Conservation (phyloP, 1,140 invertebrate genomes). For the Drosophila virilis region DNA sequence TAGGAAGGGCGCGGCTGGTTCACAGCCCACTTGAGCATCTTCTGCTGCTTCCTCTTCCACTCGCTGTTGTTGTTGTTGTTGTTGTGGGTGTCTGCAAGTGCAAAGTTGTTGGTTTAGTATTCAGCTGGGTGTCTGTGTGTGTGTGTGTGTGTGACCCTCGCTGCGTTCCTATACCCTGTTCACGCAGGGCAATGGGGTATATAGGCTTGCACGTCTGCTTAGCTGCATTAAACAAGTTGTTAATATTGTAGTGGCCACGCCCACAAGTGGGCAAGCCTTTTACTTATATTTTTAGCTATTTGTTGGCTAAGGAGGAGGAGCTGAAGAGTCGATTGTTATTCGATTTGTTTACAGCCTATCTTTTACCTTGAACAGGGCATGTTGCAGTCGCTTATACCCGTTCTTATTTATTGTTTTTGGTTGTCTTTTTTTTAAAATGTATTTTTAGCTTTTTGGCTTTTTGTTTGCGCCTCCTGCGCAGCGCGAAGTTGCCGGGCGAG, state of each 20-base stretch:
- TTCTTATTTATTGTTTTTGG: neutral
- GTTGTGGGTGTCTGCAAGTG: conserved; percentile 60
- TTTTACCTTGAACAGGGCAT: neutral
- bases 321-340: too few species aligned
- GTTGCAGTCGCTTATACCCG: neutral
- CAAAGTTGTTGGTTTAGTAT: conserved; percentile 40
- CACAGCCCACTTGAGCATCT: conserved; percentile 83
- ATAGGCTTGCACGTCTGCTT: neutral
- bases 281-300: too few species aligned
- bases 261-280: too few species aligned
- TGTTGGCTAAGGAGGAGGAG: too few species aligned
- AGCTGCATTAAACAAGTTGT: too few species aligned
- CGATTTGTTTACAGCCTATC: too few species aligned
- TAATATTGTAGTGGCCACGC: too few species aligned
- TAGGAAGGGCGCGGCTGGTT: conserved; percentile 76
- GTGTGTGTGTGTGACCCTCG: neutral
- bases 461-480: conserved; percentile 12
- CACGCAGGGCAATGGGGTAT: neutral
- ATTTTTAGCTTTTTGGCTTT: conserved; percentile 25
- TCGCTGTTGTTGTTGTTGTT: neutral
- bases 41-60: conserved; percentile 7
- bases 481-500: conserved; percentile 54
- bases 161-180: neutral
- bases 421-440: neutral
- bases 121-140: conserved; percentile 2